Evolutionary conservation across 2,797 vertebrate species (phyloP), one percentile per base, ranked within the genome.

Genomic region (Lemur catta): DNA sequence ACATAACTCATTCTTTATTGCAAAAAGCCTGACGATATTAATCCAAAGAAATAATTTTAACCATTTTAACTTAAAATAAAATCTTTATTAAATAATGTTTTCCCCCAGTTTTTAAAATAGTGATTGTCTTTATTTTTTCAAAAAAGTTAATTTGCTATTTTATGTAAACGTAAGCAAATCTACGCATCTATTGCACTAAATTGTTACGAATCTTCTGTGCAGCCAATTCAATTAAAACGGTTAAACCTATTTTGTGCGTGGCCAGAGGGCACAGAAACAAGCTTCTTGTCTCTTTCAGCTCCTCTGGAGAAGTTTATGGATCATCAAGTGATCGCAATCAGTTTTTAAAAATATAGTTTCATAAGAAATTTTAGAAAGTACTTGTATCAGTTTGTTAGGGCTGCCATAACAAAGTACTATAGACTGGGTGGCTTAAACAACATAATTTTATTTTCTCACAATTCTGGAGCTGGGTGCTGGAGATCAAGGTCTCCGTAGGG

Each of bases 281-380:
- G 46, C 35, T 52, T 86, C 43, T 81, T 26, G 6, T 38, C 46
- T 43, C 57, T 76, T 67, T 82, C 55, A 22, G 6, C 10, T 71
- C 38, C 35, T 90, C 50, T 78, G 22, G 10, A 59, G 30, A 76
- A 35, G 41, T 33, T 18, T 9, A 35, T 33, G 33, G 13, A 15
- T 59, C 17, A 61, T 55, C 35, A 24, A 11, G 12, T 12, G 35
- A 63, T 30, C 20, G 33, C 15, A 33, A 2, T 61, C 50, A 76
- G 18, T 82, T 88, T 88, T 43, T 7, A 43, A 78, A 78, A 69
- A 52, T 15, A 22, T 11, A 48, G n/a, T 84, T 74, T 52, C 75
- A 24, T 17, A 84, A 84, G 35, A 80, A 35, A 91, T 38, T 81
- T 90, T 74, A 91, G n/a, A 50, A 90, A 94, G 46, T 22, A 8